Conservation (phyloP, 2,888 invertebrate species). For the Eupithecia subfuscata region DNA sequence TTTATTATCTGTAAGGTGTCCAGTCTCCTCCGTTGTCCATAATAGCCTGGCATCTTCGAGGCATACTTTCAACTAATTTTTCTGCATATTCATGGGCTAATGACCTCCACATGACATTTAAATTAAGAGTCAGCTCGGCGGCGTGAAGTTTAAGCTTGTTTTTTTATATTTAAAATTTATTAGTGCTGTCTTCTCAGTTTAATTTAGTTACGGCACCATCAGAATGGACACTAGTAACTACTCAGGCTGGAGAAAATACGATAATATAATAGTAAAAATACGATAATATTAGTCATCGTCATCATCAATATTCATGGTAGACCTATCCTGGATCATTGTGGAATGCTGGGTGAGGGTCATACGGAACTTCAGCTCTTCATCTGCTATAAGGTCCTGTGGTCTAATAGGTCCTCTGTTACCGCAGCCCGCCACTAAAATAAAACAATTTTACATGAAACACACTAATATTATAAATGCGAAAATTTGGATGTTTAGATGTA, state of each 20-base stretch:
- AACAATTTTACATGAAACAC: constrained; percentile 2
- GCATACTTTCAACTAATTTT: too few species aligned
- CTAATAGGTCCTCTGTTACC: constrained; percentile 69
- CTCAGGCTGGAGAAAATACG: neutral
- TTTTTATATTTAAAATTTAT: too few species aligned
- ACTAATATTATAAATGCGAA: too few species aligned
- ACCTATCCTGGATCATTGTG: constrained; percentile 65
- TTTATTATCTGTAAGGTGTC: too few species aligned
- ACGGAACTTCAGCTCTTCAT: constrained; percentile 72
- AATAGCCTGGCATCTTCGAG: too few species aligned
- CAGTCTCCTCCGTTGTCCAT: too few species aligned
- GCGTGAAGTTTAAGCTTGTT: too few species aligned
- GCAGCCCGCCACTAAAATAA: constrained; percentile 75
- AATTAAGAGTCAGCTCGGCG: too few species aligned
- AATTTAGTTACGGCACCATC: neutral
- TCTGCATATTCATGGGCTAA: too few species aligned
- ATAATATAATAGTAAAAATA: too few species aligned
- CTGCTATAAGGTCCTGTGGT: constrained; percentile 61
- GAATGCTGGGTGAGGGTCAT: constrained; percentile 66
- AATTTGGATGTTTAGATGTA: too few species aligned
- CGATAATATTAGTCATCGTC: neutral
- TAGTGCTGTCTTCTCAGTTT: neutral
- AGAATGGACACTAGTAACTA: neutral
- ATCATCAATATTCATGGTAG: constrained; percentile 58
- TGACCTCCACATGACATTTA: too few species aligned